These are phyloP conservation scores for Babyrousa celebensis DNA, from an alignment of 2,797 vertebrate species.

Conservation along the genomic window DNA sequence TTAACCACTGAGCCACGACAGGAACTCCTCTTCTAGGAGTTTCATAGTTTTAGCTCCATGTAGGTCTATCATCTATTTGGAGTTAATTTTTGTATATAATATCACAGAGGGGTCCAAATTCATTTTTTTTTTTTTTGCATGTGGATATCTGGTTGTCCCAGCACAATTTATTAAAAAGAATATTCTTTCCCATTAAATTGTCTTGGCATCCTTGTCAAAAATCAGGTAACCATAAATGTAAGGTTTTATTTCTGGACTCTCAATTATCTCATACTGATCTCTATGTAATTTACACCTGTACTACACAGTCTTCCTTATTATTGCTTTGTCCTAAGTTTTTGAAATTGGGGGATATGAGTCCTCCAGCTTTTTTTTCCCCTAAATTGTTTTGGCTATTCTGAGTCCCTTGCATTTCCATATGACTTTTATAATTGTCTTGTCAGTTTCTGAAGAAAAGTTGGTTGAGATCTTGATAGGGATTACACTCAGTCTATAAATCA, in stretches of 20 bases:
- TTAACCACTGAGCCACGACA: too few species aligned
- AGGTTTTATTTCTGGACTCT: not conserved
- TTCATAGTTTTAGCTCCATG: not conserved
- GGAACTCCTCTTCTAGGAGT: not conserved
- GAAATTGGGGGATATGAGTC: not conserved
- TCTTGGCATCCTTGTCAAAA: not conserved
- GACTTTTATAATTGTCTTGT: not conserved
- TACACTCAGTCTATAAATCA: not conserved
- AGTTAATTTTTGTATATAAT: not conserved
- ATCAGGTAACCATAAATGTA: not conserved
- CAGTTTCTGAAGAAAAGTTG: not conserved
- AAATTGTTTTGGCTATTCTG: not conserved
- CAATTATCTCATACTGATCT: not conserved
- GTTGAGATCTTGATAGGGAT: not conserved
- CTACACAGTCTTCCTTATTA: not conserved
- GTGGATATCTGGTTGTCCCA: not conserved
- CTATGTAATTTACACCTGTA: not conserved
- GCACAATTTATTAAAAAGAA: not conserved
- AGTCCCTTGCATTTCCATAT: not conserved
- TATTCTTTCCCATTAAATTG: not conserved
- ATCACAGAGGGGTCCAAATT: not conserved
- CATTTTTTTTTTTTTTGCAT: not conserved
- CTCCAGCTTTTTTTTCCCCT: not conserved
- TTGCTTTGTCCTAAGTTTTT: slow-evolving; percentile 42
- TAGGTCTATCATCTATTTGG: not conserved